Percentiles rank a stretch among this genome's conserved stretches.
Conservation (phyloP, 2,113 vertebrate species). For the Bos javanicus region DNA sequence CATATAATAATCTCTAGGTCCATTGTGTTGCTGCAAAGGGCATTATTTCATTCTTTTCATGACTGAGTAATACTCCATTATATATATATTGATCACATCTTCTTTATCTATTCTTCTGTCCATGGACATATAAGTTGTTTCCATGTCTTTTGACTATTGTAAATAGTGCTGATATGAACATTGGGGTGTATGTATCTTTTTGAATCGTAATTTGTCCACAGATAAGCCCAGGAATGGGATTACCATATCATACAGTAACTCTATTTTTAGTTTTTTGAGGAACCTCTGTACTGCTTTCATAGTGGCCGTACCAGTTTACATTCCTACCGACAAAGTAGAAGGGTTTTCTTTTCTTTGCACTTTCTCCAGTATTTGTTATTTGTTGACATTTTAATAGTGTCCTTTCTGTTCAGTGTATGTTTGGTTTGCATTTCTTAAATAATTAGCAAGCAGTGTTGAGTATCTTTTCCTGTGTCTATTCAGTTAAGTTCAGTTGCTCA, state of each 20-base stretch:
- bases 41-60: not conserved
- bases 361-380: not conserved
- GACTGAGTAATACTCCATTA: not conserved
- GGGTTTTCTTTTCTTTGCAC: not conserved
- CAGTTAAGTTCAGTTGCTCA: not conserved
- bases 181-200: not conserved
- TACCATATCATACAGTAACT: not conserved
- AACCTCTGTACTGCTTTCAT: not conserved
- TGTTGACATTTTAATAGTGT: not conserved
- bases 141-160: not conserved
- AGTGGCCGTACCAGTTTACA: not conserved
- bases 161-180: not conserved
- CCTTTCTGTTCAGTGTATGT: not conserved
- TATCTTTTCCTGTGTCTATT: not conserved
- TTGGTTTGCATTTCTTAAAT: not conserved
- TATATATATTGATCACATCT: not conserved
- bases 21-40: not conserved
- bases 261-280: not conserved
- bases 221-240: not conserved
- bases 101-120: not conserved
- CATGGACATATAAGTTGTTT: not conserved
- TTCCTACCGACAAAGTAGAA: not conserved
- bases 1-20: not conserved
- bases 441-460: not conserved
- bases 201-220: not conserved